Evolutionary conservation across 2,888 invertebrate species (phyloP).

Genomic region (Caenorhabditis zanzibari): DNA sequence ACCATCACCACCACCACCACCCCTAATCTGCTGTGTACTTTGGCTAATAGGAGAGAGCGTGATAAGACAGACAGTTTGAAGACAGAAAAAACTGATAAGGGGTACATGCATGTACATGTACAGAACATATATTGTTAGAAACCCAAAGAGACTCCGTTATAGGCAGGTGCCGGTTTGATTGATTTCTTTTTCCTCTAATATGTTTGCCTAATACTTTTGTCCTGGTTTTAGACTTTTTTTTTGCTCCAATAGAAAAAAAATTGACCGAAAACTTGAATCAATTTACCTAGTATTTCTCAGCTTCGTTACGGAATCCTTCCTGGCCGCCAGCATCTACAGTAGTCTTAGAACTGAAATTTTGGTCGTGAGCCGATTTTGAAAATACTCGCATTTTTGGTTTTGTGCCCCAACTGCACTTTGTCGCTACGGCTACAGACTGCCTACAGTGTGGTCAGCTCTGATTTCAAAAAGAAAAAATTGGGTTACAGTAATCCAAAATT

Average conservation of each 20-base stretch:
- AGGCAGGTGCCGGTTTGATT: slow-evolving; percentile 18
- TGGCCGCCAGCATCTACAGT: too few relatives aligned
- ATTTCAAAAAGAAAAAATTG: too few relatives aligned
- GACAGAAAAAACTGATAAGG: slow-evolving; percentile 37
- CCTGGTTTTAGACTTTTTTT: not conserved
- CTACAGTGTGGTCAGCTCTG: too few relatives aligned
- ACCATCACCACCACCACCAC: not conserved
- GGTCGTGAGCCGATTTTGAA: too few relatives aligned
- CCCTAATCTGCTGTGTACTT: slow-evolving; percentile 47
- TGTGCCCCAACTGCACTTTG: too few relatives aligned
- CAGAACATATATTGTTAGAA: not conserved
- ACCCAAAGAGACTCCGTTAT: slow-evolving; percentile 8
- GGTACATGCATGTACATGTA: not conserved
- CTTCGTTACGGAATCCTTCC: too few relatives aligned
- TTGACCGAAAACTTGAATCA: too few relatives aligned
- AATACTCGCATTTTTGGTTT: too few relatives aligned
- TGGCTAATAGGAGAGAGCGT: not conserved
- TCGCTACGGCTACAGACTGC: too few relatives aligned
- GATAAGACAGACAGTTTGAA: slow-evolving; percentile 35
- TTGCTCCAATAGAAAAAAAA: not conserved
- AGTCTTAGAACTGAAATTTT: too few relatives aligned
- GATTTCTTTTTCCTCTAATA: not conserved
- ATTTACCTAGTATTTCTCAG: too few relatives aligned
- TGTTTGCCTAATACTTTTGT: not conserved
- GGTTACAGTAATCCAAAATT: too few relatives aligned